Percentiles rank a stretch among this genome's conserved stretches.
Evolutionary conservation across 2,113 vertebrate genomes (phyloP).

Genomic region (Formicarius rufipectus): DNA sequence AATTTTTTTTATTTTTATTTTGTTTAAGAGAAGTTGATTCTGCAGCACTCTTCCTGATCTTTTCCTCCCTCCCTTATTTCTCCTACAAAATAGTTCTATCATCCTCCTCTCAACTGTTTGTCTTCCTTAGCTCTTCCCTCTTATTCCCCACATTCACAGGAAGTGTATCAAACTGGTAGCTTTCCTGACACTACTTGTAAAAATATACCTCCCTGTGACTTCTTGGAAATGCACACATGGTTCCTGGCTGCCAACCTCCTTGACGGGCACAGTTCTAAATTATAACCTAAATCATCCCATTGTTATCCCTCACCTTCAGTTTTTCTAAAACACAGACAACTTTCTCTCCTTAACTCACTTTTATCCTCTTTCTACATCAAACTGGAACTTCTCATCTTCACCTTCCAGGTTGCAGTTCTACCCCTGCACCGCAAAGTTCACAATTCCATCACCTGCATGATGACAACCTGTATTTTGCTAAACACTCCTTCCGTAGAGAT

Average conservation of each 20-base stretch:
- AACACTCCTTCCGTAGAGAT: not conserved
- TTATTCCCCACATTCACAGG: not conserved
- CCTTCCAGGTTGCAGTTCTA: not conserved
- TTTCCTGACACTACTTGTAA: not conserved
- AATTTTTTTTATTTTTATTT: not conserved
- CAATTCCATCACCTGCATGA: not conserved
- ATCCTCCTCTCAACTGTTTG: not conserved
- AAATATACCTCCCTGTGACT: not conserved
- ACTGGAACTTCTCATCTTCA: not conserved
- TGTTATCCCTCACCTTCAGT: not conserved
- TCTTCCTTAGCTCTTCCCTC: not conserved
- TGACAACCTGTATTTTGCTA: not conserved
- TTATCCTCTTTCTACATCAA: not conserved
- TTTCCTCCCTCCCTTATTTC: not conserved
- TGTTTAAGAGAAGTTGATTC: not conserved
- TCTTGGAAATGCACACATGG: not conserved
- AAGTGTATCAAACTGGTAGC: not conserved
- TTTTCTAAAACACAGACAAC: not conserved
- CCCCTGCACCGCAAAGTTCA: not conserved
- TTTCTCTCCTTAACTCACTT: not conserved
- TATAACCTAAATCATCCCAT: not conserved
- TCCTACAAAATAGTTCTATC: not conserved
- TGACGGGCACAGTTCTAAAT: not conserved
- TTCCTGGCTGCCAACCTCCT: not conserved
- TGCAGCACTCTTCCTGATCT: not conserved